phyloP scores from a whole-genome alignment of 2,797 vertebrate species.

The Catamblyrhynchus diadema region DNA sequence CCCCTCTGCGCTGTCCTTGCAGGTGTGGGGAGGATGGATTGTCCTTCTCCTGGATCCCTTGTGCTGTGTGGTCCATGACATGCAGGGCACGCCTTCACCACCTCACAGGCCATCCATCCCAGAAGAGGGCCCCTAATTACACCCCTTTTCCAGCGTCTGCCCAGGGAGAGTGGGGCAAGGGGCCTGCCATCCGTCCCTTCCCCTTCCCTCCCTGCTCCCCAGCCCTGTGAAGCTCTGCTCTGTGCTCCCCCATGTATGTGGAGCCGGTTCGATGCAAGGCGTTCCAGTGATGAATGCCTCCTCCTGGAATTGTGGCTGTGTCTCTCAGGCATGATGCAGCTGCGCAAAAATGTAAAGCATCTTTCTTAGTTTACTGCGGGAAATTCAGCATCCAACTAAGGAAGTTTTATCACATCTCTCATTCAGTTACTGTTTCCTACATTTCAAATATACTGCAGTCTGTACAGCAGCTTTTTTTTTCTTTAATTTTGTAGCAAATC shows the following conservation, averaged over 20 bases:
- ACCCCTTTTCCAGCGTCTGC: not conserved
- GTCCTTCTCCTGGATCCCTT: not conserved
- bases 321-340: constrained; percentile 28
- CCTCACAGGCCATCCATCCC: not conserved
- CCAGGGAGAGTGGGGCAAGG: not conserved
- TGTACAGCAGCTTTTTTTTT: constrained; percentile 46
- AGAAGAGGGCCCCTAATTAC: not conserved
- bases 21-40: not conserved
- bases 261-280: not conserved
- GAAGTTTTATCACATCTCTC: constrained; percentile 62
- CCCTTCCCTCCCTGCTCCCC: not conserved
- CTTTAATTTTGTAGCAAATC: constrained; percentile 58
- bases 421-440: constrained; percentile 58
- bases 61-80: not conserved
- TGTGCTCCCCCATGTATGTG: fast-evolving
- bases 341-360: constrained; percentile 55
- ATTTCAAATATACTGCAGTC: constrained; percentile 57
- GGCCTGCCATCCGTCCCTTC: not conserved
- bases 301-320: constrained; percentile 26
- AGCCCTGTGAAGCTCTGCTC: not conserved
- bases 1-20: not conserved
- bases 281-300: constrained; percentile 15
- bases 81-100: fast-evolving
- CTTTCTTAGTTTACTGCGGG: constrained; percentile 61
- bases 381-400: constrained; percentile 61